Evolutionary conservation across 2,797 vertebrate genomes (phyloP).

Genomic region (Peromyscus attwateri): DNA sequence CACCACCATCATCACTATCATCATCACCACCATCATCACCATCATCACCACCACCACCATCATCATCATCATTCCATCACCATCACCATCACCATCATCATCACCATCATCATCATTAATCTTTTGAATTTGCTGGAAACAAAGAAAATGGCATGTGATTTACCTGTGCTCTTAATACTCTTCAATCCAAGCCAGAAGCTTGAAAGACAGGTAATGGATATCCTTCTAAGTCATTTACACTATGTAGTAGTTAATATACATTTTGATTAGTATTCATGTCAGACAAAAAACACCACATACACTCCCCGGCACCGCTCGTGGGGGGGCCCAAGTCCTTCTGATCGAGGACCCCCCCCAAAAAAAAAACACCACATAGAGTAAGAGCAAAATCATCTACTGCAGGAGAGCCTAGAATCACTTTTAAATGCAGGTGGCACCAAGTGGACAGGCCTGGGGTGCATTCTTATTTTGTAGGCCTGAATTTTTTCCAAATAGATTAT

Average conservation of each 20-base stretch:
- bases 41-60: background rate
- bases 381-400: background rate
- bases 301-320: too few relatives aligned
- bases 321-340: too few relatives aligned
- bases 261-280: background rate
- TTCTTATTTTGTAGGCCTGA: background rate
- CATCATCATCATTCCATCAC: background rate
- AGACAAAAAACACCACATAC: background rate
- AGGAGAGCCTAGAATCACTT: background rate
- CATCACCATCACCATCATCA: background rate
- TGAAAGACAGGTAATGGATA: background rate
- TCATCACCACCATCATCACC: background rate
- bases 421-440: background rate
- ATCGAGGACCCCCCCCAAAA: too few relatives aligned
- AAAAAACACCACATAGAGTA: background rate
- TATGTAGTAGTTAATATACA: background rate
- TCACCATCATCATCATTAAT: background rate
- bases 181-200: constrained; percentile 7
- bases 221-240: constrained; percentile 4
- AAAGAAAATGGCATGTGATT: background rate
- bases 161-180: background rate
- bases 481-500: background rate
- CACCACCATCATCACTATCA: background rate
- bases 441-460: background rate
- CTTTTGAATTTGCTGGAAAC: background rate